These are phyloP conservation scores for Aepyceros melampus DNA, from an alignment of 2,113 vertebrate species.

Conservation along the genomic window DNA sequence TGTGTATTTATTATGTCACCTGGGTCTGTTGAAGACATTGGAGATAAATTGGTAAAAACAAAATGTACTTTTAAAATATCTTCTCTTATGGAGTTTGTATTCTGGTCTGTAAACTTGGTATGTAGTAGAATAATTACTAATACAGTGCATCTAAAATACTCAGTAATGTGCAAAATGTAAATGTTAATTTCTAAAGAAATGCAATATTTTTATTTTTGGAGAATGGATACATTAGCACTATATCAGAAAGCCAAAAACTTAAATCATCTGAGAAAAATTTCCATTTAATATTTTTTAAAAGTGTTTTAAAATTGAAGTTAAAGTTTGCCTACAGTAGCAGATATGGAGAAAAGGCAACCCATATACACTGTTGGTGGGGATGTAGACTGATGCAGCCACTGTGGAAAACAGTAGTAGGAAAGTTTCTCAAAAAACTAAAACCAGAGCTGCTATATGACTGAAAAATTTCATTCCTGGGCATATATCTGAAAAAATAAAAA, in stretches of 20 bases:
- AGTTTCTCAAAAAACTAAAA: not conserved
- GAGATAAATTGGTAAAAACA: not conserved
- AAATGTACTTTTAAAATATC: not conserved
- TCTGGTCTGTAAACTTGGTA: not conserved
- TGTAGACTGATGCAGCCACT: not conserved
- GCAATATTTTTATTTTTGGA: not conserved
- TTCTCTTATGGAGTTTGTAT: not conserved
- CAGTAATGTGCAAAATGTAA: not conserved
- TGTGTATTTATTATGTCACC: not conserved
- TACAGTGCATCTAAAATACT: not conserved
- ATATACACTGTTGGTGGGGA: not conserved
- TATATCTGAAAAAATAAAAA: not conserved
- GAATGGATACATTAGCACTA: not conserved
- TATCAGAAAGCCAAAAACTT: not conserved
- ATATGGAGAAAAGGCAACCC: not conserved
- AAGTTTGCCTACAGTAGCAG: not conserved
- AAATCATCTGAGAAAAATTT: not conserved
- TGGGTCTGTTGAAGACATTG: not conserved
- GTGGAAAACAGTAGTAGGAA: not conserved
- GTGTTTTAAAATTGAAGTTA: not conserved
- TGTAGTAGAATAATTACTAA: not conserved
- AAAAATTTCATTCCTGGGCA: not conserved
- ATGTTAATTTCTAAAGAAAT: not conserved
- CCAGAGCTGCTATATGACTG: not conserved
- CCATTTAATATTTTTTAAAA: not conserved